A percentile compares a stretch with the other conserved stretches of the same genome.
Evolutionary conservation across 2,797 vertebrate species (phyloP).

Genomic region (Chrosomus eos): DNA sequence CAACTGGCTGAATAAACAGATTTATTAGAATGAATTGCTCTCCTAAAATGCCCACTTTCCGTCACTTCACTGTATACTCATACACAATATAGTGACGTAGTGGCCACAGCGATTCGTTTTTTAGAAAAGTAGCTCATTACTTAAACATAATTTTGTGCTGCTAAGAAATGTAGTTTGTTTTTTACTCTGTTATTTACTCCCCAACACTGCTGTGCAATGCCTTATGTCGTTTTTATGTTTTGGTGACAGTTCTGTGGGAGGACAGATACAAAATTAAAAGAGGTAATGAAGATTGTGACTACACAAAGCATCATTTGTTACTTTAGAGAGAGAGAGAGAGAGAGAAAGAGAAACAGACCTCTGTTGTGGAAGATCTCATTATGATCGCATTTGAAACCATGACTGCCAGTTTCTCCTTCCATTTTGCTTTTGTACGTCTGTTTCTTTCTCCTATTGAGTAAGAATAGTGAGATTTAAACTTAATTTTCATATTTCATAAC

Average conservation of each 20-base stretch:
- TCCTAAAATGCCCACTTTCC: too few species aligned
- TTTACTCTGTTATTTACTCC: neutral
- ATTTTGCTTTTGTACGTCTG: conserved; percentile 2
- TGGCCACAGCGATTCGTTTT: neutral
- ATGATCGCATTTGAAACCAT: conserved; percentile 37
- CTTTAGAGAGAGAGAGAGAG: neutral
- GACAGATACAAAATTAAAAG: conserved; percentile 1
- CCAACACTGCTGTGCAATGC: neutral
- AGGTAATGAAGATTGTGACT: neutral
- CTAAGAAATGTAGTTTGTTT: neutral
- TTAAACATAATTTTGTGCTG: neutral
- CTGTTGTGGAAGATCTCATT: conserved; percentile 40
- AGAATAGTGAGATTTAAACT: neutral
- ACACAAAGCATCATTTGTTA: conserved; percentile 12
- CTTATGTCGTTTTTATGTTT: neutral
- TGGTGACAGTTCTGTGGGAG: conserved; percentile 3
- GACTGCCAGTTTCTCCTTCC: neutral
- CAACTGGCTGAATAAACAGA: too few species aligned
- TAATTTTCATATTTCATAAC: conserved; percentile 31
- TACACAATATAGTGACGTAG: neutral
- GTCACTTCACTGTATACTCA: neutral
- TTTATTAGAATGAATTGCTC: too few species aligned
- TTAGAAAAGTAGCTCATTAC: neutral
- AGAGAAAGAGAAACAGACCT: neutral
- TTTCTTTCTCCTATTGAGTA: neutral